phyloP scores from a whole-genome alignment of 1,140 invertebrate genomes.

The Megalopta genalis region DNA sequence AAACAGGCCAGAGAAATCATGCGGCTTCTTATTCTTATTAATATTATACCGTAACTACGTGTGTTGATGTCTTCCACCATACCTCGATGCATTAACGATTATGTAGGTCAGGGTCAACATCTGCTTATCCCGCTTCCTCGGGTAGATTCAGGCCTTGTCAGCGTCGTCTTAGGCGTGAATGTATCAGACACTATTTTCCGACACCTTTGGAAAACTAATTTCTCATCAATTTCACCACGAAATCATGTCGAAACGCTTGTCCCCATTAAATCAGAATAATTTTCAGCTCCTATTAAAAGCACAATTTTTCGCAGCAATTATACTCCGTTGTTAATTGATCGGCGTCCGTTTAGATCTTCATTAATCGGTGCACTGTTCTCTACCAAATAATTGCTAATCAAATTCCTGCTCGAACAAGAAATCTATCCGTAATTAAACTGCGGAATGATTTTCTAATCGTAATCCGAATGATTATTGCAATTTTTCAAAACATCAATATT shows the following conservation, averaged over 20 bases:
- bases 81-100: slow-evolving; percentile 71
- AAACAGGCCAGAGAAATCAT: slow-evolving; percentile 34
- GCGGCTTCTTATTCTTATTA: slow-evolving; percentile 42
- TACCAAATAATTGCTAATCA: no score
- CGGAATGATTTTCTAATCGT: no score
- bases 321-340: no score
- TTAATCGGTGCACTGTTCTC: no score
- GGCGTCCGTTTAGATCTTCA: no score
- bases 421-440: no score
- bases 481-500: background rate
- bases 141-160: slow-evolving; percentile 49
- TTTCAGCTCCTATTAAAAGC: no score
- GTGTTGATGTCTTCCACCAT: slow-evolving; percentile 30
- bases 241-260: background rate
- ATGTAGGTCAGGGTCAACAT: slow-evolving; percentile 78
- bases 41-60: slow-evolving; percentile 28
- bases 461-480: background rate
- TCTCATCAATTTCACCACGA: background rate
- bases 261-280: background rate
- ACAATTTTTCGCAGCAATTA: no score
- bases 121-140: slow-evolving; percentile 66
- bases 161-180: slow-evolving; percentile 16
- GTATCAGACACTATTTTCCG: background rate
- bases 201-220: background rate
- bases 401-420: no score